Conservation (phyloP, 2,113 vertebrate species). For the Mustelus asterias region DNA sequence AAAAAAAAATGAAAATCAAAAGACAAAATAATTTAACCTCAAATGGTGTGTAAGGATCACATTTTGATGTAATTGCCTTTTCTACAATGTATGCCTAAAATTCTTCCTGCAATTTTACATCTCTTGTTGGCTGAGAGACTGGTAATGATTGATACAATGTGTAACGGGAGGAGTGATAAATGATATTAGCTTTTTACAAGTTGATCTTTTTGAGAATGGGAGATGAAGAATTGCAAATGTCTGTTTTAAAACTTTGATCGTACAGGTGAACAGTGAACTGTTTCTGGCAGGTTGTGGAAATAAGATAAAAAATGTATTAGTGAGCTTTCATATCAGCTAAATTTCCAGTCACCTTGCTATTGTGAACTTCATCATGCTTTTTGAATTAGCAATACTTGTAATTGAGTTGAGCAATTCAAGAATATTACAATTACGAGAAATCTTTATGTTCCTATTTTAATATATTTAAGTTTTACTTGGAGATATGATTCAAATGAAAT, state of each 20-base stretch:
- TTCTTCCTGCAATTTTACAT: neutral
- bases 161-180: neutral
- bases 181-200: neutral
- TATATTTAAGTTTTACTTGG: neutral
- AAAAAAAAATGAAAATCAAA: conserved; percentile 11
- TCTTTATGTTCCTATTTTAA: neutral
- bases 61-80: neutral
- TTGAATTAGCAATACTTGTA: neutral
- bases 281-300: neutral
- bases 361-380: neutral
- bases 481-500: neutral
- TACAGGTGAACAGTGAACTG: neutral
- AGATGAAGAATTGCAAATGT: neutral
- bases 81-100: too few relatives aligned
- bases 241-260: neutral
- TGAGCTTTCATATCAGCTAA: neutral
- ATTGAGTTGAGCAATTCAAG: neutral
- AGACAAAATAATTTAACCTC: neutral
- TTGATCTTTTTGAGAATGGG: neutral
- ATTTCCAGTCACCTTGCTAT: neutral
- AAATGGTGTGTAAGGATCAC: neutral
- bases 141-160: neutral
- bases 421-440: neutral
- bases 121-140: neutral
- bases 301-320: neutral